Evolutionary conservation across 2,797 vertebrate species (phyloP).

Genomic region (Sebastes kiyomatsui): DNA sequence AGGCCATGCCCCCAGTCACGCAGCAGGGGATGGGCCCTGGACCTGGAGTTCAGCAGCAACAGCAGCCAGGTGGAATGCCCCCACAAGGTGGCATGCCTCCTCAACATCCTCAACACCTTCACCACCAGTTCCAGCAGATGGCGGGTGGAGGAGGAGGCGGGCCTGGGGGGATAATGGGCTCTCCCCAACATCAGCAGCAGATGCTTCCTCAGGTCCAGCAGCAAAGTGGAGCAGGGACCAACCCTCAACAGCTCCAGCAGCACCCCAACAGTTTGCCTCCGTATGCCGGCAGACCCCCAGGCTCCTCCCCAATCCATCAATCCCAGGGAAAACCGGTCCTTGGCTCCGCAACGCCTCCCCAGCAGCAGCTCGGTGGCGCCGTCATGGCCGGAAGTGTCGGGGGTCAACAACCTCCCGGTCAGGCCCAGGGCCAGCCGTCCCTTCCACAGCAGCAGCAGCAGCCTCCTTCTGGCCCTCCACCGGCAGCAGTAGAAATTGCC

Average conservation of each 20-base stretch:
- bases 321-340: slow-evolving; percentile 93
- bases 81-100: slow-evolving; percentile 69
- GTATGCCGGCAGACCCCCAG: slow-evolving; percentile 80
- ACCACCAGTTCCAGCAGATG: slow-evolving; percentile 86
- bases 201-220: slow-evolving; percentile 89
- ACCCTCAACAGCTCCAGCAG: slow-evolving; percentile 80
- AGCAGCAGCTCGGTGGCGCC: slow-evolving; percentile 74
- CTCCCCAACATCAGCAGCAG: slow-evolving; percentile 88
- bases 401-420: slow-evolving; percentile 81
- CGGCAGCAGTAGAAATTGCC: slow-evolving; percentile 94
- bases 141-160: slow-evolving; percentile 73
- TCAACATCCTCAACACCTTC: slow-evolving; percentile 83
- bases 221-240: slow-evolving; percentile 55
- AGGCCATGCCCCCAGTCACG: slow-evolving; percentile 64
- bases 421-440: slow-evolving; percentile 85
- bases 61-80: slow-evolving; percentile 73
- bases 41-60: slow-evolving; percentile 78
- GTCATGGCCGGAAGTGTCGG: slow-evolving; percentile 50
- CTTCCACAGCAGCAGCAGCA: slow-evolving; percentile 80
- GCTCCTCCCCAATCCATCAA: slow-evolving; percentile 83
- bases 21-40: slow-evolving; percentile 74
- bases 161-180: slow-evolving; percentile 77
- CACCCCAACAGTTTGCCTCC: slow-evolving; percentile 85
- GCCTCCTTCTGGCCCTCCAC: slow-evolving; percentile 87
- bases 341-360: slow-evolving; percentile 89